A percentile compares a stretch with the other conserved stretches of the same genome.
phyloP scores from a whole-genome alignment of 2,113 vertebrate species.

The Colaptes auratus region DNA sequence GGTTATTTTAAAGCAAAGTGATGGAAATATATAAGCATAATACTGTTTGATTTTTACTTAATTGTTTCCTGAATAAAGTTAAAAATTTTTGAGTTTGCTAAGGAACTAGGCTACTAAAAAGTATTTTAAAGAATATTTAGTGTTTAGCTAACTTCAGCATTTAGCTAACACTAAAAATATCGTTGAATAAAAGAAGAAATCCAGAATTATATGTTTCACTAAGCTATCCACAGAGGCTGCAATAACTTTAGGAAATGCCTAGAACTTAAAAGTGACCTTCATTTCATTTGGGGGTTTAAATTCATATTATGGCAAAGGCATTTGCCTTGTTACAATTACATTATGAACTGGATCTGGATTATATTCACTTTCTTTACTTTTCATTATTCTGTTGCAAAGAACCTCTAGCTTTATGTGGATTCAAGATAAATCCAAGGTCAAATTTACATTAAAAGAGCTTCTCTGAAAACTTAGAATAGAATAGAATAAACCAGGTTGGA shows the following conservation, averaged over 20 bases:
- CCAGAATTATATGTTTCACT: neutral
- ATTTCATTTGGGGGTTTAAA: neutral
- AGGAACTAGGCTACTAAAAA: neutral
- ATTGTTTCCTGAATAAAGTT: neutral
- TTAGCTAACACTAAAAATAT: neutral
- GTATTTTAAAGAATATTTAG: neutral
- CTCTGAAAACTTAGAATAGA: too few relatives aligned
- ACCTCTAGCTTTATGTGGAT: neutral
- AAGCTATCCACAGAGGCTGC: neutral
- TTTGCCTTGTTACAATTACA: neutral
- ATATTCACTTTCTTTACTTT: constrained; percentile 21
- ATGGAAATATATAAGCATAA: neutral
- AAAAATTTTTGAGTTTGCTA: neutral
- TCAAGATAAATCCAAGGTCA: constrained; percentile 16
- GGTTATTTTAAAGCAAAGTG: neutral
- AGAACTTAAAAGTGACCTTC: neutral
- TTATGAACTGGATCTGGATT: constrained; percentile 5
- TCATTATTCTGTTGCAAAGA: neutral
- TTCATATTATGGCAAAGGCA: neutral
- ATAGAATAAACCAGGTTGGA: too few relatives aligned
- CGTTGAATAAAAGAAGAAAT: neutral
- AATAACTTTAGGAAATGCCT: neutral
- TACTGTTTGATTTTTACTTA: neutral
- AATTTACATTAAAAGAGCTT: constrained; percentile 23
- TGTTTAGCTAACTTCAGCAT: neutral